Conservation (phyloP, 2,797 vertebrate genomes). For the Periophthalmus magnuspinnatus region DNA sequence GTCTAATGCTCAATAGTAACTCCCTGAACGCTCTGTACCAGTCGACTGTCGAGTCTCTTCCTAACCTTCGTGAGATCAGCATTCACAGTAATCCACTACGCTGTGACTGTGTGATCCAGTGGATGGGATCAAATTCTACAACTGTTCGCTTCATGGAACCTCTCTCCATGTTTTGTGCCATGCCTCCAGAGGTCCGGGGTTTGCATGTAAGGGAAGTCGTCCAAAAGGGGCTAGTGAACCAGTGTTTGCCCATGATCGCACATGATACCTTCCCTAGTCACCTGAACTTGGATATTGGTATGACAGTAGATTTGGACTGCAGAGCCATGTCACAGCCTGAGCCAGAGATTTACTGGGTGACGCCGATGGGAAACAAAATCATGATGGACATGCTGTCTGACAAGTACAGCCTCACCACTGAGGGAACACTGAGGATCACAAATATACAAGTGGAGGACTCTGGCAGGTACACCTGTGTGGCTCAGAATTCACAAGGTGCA, state of each 20-base stretch:
- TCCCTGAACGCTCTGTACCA: conserved; percentile 94
- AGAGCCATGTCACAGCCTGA: conserved; percentile 95
- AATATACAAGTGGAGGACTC: conserved; percentile 91
- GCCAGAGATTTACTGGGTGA: conserved; percentile 98
- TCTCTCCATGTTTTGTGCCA: conserved; percentile 90
- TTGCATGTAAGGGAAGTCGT: conserved; percentile 85
- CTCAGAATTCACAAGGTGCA: conserved; percentile 92
- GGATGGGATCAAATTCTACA: conserved; percentile 93
- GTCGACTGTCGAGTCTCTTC: conserved; percentile 87
- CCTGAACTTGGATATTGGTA: conserved; percentile 85
- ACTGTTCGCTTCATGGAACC: conserved; percentile 98
- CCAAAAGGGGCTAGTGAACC: conserved; percentile 81
- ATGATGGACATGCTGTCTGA: conserved; percentile 86
- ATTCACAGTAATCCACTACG: conserved; percentile 95
- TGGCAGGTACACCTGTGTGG: conserved; percentile 92
- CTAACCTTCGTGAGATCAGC: conserved; percentile 95
- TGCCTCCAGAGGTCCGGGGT: conserved; percentile 87
- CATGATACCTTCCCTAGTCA: conserved; percentile 89
- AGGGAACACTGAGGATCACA: conserved; percentile 88
- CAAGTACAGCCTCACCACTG: conserved; percentile 87
- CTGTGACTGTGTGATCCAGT: conserved; percentile 96
- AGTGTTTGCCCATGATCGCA: conserved; percentile 95
- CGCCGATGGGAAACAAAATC: conserved; percentile 89
- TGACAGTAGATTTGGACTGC: conserved; percentile 87
- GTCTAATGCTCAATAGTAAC: conserved; percentile 97